A percentile compares a stretch with the other conserved stretches of the same genome.
Conservation (phyloP, 2,888 invertebrate species). For the Bellardia bayeri region DNA sequence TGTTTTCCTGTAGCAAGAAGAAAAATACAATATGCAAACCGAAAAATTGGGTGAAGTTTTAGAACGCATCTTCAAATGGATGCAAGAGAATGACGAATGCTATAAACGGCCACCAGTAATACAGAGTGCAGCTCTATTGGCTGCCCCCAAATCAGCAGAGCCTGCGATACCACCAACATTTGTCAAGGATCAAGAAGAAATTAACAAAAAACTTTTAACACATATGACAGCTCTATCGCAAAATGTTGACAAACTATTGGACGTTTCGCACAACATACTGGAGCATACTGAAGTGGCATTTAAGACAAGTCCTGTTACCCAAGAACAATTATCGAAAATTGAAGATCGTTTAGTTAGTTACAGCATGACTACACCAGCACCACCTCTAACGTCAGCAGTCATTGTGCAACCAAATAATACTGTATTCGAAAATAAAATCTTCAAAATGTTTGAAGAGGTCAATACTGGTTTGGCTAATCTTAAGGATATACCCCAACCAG, state of each 20-base stretch:
- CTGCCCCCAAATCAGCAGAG: slow-evolving; percentile 60
- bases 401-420: slow-evolving; percentile 80
- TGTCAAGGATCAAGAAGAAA: slow-evolving; percentile 77
- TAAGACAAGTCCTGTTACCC: slow-evolving; percentile 79
- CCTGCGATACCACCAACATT: slow-evolving; percentile 76
- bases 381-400: slow-evolving; percentile 65
- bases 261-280: slow-evolving; percentile 78
- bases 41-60: slow-evolving; percentile 82
- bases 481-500: slow-evolving; percentile 78
- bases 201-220: slow-evolving; percentile 79
- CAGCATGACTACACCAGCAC: slow-evolving; percentile 76
- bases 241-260: slow-evolving; percentile 78
- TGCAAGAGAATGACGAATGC: slow-evolving; percentile 82
- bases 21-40: slow-evolving; percentile 82
- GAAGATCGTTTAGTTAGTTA: slow-evolving; percentile 81
- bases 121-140: slow-evolving; percentile 38
- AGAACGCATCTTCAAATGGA: slow-evolving; percentile 83
- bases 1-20: slow-evolving; percentile 80
- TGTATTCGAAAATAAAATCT: slow-evolving; percentile 84
- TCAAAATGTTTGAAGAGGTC: slow-evolving; percentile 84
- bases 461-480: slow-evolving; percentile 83
- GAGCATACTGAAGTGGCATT: slow-evolving; percentile 79
- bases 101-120: slow-evolving; percentile 81
- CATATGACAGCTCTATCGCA: slow-evolving; percentile 79
- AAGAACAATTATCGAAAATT: slow-evolving; percentile 80